Conservation (phyloP, 92 coral and sea anemone genomes). For the Porites evermanni region DNA sequence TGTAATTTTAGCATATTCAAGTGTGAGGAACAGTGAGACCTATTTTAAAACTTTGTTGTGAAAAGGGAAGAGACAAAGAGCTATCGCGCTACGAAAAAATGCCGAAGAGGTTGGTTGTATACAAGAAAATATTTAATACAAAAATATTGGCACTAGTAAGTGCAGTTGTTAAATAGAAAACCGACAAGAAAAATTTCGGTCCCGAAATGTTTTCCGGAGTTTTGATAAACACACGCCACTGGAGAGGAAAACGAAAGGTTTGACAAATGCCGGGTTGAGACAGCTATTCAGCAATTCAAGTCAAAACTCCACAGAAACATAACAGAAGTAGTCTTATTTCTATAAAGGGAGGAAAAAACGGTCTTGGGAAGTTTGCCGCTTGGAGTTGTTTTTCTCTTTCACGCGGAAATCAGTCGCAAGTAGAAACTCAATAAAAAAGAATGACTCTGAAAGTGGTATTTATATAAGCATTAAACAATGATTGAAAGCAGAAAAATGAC, state of each 20-base stretch:
- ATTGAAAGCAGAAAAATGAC: conserved; percentile 12
- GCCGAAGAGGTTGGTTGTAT: conserved; percentile 4
- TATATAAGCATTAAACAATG: conserved; percentile 13
- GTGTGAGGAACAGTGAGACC: conserved; percentile 16
- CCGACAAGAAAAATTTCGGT: conserved; percentile 9
- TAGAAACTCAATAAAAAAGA: conserved; percentile 5
- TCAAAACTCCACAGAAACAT: conserved; percentile 12
- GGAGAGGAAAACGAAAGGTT: not conserved
- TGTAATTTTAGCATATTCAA: conserved; percentile 17
- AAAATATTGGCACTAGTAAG: conserved; percentile 3
- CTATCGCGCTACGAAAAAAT: conserved; percentile 11
- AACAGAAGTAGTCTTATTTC: not conserved
- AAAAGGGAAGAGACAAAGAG: conserved; percentile 17
- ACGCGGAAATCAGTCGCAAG: conserved; percentile 9
- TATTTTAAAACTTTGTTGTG: conserved; percentile 22
- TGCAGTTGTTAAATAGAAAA: not conserved
- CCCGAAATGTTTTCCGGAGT: conserved; percentile 5
- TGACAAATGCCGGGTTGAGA: not conserved
- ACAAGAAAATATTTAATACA: conserved; percentile 7
- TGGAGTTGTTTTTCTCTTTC: conserved; percentile 17
- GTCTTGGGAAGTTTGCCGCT: conserved; percentile 10
- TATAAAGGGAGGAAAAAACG: conserved; percentile 9
- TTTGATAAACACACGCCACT: conserved; percentile 23
- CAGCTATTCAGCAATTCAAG: conserved; percentile 12
- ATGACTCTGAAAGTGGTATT: not conserved